Evolutionary conservation across 2,797 vertebrate genomes (phyloP), one percentile per base, ranked within the genome.

Genomic region (Mormyrops attenuatus): DNA sequence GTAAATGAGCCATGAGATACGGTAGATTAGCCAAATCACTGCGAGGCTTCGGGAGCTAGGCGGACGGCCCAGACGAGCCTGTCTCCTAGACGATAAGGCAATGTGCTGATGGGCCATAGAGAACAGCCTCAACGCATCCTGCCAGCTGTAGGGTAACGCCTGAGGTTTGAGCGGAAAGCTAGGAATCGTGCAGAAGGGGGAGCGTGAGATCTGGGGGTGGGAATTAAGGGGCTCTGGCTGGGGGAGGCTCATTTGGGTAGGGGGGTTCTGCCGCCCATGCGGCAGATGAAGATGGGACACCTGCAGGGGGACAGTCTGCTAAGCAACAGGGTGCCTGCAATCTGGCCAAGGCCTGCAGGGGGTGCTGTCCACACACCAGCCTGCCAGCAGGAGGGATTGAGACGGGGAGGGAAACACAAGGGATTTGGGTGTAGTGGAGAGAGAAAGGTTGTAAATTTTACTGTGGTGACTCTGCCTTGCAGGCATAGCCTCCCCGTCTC

Each of bases 381-480:
- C 20, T 22, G 41, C 82, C 22, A 50, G 20, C 5, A 5, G 8
- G 22, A 49, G 47, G 7, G 44, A 85, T 50, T 13, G 44, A 85
- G 34, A 34, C 5, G 0, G 13, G 15, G 84, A 53, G 26, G 86
- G 8, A n/a, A 52, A 22, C 22, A 9, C 2, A 1, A 22, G 84
- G n/a, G 6, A 2, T 60, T 7, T 7, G 15, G 26, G 34, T 53
- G 38, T 0, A 4, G 13, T 1, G 20, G 53, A 20, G 34, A 15
- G 5, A 69, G 73, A 30, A 4, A 47, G 41, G 5, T 26, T 26
- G 11, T 47, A 22, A 49, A 8, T 84, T 26, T 47, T 50, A 49
- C 38, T 47, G 80, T 85, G 80, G 47, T n/a, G n/a, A 49, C 3
- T n/a, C 20, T 50, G 80, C 89, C 80, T 86, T 89, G 88, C 90